Base-by-base conservation (phyloP, 2,888 invertebrate species). In the Eudemis profundana region DNA sequence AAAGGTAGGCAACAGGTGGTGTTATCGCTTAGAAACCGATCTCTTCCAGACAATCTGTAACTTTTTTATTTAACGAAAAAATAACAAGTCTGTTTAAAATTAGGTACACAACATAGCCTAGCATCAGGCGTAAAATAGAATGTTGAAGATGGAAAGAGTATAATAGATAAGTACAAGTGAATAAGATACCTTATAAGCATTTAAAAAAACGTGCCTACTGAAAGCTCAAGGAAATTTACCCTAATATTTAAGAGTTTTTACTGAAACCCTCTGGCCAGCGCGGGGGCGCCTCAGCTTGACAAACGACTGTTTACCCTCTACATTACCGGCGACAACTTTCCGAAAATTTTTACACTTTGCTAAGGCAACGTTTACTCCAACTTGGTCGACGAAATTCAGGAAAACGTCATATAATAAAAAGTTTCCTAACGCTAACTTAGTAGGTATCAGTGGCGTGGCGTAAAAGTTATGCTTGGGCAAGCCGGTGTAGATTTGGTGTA, bases 401-500 rank as follows among this genome's bases (percentile, higher is more conserved):
- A 10, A 51, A 62, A 59, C 33, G 61, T 46, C 36, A 36, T 38
- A 64, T 33, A 67, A 54, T 64, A 60, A 56, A 36, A 67, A 46
- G 27, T 50, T 57, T 56, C 40, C 56, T 49, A n/a, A n/a, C n/a
- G 33, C 33, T 33, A 33, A 33, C 33, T 33, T 33, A 8, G 33
- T 8, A 33, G 33, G 2, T 33, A 8, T 33, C 33, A n/a, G n/a
- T n/a, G n/a, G n/a, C n/a, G n/a, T n/a, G n/a, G n/a, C n/a, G n/a
- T n/a, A n/a, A n/a, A n/a, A n/a, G n/a, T n/a, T n/a, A n/a, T n/a
- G n/a, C n/a, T n/a, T n/a, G n/a, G n/a, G n/a, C n/a, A n/a, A n/a
- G n/a, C n/a, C n/a, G n/a, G n/a, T n/a, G n/a, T n/a, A n/a, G n/a
- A n/a, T n/a, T n/a, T n/a, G n/a, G n/a, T n/a, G n/a, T n/a, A n/a